phyloP scores from a whole-genome alignment of 2,113 vertebrate genomes.

The Deroptyus accipitrinus region DNA sequence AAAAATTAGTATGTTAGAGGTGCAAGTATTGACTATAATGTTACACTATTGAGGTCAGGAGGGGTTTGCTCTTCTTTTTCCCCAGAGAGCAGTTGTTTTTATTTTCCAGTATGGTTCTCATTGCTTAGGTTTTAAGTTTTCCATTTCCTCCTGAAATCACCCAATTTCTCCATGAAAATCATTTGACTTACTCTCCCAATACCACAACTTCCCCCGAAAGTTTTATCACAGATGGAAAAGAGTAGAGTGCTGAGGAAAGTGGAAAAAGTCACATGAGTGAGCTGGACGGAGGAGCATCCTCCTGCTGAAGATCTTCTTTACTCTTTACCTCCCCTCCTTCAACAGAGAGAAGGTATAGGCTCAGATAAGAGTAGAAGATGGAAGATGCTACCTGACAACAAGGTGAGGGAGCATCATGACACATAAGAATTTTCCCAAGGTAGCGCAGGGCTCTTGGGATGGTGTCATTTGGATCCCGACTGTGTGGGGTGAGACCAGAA shows the following conservation, averaged over 20 bases:
- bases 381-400: not conserved
- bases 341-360: not conserved
- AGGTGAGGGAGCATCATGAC: not conserved
- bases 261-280: accelerated
- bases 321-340: not conserved
- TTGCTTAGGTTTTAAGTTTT: not conserved
- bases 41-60: not conserved
- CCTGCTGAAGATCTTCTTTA: not conserved
- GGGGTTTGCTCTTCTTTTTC: not conserved
- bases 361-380: not conserved
- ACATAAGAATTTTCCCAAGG: not conserved
- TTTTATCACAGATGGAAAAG: not conserved
- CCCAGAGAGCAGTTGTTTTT: not conserved
- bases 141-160: not conserved
- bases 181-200: not conserved
- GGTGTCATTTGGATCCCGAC: not conserved
- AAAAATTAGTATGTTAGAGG: not conserved
- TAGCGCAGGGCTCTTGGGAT: no score
- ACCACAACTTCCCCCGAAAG: not conserved
- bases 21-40: not conserved
- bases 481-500: not conserved
- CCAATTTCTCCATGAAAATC: not conserved
- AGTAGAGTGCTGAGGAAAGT: not conserved
- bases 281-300: not conserved
- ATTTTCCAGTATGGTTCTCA: not conserved